phyloP scores from a whole-genome alignment of 2,888 invertebrate genomes.

The Pterobdella sp. region DNA sequence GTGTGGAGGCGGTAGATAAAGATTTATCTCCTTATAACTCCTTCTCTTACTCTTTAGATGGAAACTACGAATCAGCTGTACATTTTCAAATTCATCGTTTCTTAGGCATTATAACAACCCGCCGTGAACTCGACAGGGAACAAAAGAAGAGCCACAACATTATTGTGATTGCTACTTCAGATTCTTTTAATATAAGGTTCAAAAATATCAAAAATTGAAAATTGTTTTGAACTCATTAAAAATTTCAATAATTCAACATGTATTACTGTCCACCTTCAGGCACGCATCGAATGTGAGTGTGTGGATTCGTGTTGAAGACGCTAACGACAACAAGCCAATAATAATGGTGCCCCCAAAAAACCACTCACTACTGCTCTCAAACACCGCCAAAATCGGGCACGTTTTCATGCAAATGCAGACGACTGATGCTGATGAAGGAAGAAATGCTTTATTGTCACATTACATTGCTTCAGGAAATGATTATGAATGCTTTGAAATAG shows the following conservation, averaged over 20 bases:
- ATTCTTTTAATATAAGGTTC: neutral
- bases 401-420: constrained; percentile 23
- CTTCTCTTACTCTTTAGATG: constrained; percentile 19
- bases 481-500: constrained; percentile 15
- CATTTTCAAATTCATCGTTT: constrained; percentile 14
- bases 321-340: constrained; percentile 31
- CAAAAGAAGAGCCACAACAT: neutral
- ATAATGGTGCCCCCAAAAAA: constrained; percentile 21
- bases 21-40: constrained; percentile 20
- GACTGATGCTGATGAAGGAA: constrained; percentile 15
- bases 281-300: constrained; percentile 17
- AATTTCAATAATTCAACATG: neutral
- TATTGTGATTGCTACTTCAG: constrained; percentile 7
- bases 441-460: constrained; percentile 23
- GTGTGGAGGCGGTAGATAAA: constrained; percentile 19
- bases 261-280: no score
- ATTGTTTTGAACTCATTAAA: neutral
- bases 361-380: constrained; percentile 25
- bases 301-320: constrained; percentile 27
- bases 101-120: constrained; percentile 20
- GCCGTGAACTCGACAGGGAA: constrained; percentile 22
- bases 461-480: constrained; percentile 25
- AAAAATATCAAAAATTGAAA: constrained; percentile 7
- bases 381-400: constrained; percentile 19
- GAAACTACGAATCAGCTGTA: constrained; percentile 10